Conservation (phyloP, 1,140 invertebrate genomes). For the Acromyrmex heyeri region DNA sequence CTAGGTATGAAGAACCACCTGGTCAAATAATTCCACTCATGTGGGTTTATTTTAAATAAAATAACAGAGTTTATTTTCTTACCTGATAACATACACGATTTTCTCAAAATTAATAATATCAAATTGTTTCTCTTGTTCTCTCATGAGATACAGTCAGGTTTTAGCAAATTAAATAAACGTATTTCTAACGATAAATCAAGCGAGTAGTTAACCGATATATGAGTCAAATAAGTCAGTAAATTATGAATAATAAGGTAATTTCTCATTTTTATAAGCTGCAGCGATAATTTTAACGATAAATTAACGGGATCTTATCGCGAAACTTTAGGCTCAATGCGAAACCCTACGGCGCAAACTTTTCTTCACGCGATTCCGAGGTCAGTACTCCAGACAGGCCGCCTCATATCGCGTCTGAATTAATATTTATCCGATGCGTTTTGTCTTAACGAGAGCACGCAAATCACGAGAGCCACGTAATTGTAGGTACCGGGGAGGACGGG, state of each 20-base stretch:
- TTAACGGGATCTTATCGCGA: slow-evolving; percentile 24
- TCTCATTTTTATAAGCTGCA: slow-evolving; percentile 2
- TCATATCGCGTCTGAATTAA: slow-evolving; percentile 28
- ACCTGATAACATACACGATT: no score
- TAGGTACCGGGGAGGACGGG: not conserved
- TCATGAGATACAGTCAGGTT: not conserved
- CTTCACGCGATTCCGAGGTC: slow-evolving; percentile 40
- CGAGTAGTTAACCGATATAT: not conserved
- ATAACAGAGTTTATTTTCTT: not conserved
- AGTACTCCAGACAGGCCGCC: slow-evolving; percentile 8
- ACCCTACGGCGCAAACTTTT: slow-evolving; percentile 30
- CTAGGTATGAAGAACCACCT: no score
- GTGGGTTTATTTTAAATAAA: no score
- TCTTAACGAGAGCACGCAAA: slow-evolving; percentile 48
- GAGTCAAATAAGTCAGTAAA: not conserved
- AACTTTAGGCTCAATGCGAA: slow-evolving; percentile 1
- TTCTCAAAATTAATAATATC: not conserved
- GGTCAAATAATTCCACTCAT: no score
- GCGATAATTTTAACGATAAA: slow-evolving; percentile 29
- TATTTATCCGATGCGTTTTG: slow-evolving; percentile 48
- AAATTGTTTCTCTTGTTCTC: not conserved
- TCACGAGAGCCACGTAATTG: slow-evolving; percentile 17
- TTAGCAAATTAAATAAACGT: no score
- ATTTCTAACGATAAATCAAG: not conserved
- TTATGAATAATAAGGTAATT: slow-evolving; percentile 22